Base-by-base conservation (phyloP, 2,888 invertebrate genomes). In the Rotaria sp. region DNA sequence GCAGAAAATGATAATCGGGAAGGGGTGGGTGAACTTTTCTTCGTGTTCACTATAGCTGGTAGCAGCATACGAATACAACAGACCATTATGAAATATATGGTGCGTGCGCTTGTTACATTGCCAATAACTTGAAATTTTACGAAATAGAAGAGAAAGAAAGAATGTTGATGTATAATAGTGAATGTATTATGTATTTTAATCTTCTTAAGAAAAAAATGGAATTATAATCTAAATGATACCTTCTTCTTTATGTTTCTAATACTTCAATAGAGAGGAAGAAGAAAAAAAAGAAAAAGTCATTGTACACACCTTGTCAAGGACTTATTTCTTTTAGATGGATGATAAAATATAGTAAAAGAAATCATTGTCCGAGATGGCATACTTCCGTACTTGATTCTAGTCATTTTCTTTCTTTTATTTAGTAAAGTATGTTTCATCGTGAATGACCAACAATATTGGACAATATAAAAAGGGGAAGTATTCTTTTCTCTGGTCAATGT, bases 1-100 rank as follows among this genome's bases (percentile, higher is more conserved):
- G 57, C 57, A 59, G 57, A 59, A 59, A 59, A 59, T 59, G 57
- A 59, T 59, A 59, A 59, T 59, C 57, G 57, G 57, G n/a, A 59
- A 59, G 15, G 57, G 57, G 57, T 59, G n/a, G 30, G 15, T 59
- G 57, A 59, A 59, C 57, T 59, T 59, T 59, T 59, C 57, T 59
- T 59, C 57, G 7, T 59, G 7, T 15, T n/a, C 30, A 15, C 57
- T 59, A 59, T 59, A 13, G 57, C n/a, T 59, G 10, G 11, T 59
- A 30, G n/a, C 30, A 59, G 30, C 57, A 59, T 59, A n/a, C 10
- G 30, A 59, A 59, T 30, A 59, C 21, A 59, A 30, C 57, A 59
- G 57, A 59, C n/a, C n/a, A 59, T 59, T 30, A 59, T 59, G 57
- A 59, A 59, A 59, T 59, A 26, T 59, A 59, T 30, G 30, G 3